These are phyloP conservation scores for Eidolon dupreanum DNA, from an alignment of 2,797 vertebrate species.

Conservation along the genomic window DNA sequence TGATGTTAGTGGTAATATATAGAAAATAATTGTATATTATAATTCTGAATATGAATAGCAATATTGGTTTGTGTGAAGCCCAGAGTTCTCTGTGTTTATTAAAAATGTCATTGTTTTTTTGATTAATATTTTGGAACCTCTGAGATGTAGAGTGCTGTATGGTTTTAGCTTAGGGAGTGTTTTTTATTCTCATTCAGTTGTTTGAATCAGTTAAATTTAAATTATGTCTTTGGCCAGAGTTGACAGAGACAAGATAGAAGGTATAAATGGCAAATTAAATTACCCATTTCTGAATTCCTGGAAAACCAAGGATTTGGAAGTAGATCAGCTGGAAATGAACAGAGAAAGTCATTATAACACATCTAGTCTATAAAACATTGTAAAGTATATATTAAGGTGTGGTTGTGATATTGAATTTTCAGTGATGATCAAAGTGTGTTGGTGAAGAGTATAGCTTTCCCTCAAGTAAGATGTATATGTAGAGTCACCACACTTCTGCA, in stretches of 20 bases:
- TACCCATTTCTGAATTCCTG: conserved; percentile 1
- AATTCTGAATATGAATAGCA: conserved; percentile 9
- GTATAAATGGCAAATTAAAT: conserved; percentile 11
- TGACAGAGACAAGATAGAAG: conserved; percentile 8
- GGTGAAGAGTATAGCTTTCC: background rate
- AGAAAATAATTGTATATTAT: background rate
- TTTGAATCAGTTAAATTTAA: conserved; percentile 51
- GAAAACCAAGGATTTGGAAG: conserved; percentile 6
- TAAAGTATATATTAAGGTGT: background rate
- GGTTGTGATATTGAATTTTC: conserved; percentile 20
- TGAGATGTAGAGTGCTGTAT: background rate
- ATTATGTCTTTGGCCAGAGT: background rate
- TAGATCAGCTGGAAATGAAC: conserved; percentile 9
- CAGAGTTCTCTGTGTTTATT: conserved; percentile 42
- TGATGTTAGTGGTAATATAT: background rate
- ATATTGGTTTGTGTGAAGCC: background rate
- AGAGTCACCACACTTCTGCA: background rate
- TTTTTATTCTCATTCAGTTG: background rate
- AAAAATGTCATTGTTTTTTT: conserved; percentile 18
- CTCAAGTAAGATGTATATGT: background rate
- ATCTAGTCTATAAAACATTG: background rate
- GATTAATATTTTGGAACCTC: background rate
- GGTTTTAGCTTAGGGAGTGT: background rate
- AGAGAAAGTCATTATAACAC: background rate
- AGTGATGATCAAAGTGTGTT: background rate